Base-by-base conservation (phyloP, 2,888 invertebrate species). In the Leptopilina syphax region DNA sequence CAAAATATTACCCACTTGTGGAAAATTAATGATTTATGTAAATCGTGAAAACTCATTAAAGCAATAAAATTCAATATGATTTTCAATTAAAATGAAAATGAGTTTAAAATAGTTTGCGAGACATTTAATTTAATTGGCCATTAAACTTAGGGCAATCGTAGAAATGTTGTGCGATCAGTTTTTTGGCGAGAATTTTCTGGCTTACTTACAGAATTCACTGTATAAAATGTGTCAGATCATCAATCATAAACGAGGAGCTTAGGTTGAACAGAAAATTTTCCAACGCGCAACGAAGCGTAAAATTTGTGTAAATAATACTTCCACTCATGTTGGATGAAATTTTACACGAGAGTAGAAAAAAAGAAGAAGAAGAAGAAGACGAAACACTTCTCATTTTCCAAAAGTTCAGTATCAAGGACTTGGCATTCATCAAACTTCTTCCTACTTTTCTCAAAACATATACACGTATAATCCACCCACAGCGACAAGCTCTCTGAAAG, bases 401-500 rank as follows among this genome's bases (percentile, higher is more conserved):
- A 63, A 84, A 86, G 79, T 83, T 83, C 81, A 80, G 66, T 84
- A 82, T 79, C 83, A 78, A 83, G 79, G 81, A 84, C 76, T 86
- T 88, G 86, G 85, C 85, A 83, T 81, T 79, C 13, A 63, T 70
- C 73, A 65, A 81, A 79, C n/a, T 65, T 82, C 54, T 41, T 63
- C 70, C 78, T 68, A 50, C 65, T 18, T 13, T 66, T 24, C 41
- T 10, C 50, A 50, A 44, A 9, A 50, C 10, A 9, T 50, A 50
- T 50, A 47, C 9, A 47, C 9, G 47, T 9, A 77, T 63, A 24
- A 68, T 41, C 70, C 47, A 50, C 65, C n/a, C 44, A 67, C 68
- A 63, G 27, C 44, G 54, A 73, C 34, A n/a, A 73, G 34, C 12
- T 50, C 9, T 73, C n/a, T 34, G n/a, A 70, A 70, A 54, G 70